A percentile compares a stretch with the other conserved stretches of the same genome.
phyloP scores from a whole-genome alignment of 2,113 vertebrate genomes.

The Menura novaehollandiae region DNA sequence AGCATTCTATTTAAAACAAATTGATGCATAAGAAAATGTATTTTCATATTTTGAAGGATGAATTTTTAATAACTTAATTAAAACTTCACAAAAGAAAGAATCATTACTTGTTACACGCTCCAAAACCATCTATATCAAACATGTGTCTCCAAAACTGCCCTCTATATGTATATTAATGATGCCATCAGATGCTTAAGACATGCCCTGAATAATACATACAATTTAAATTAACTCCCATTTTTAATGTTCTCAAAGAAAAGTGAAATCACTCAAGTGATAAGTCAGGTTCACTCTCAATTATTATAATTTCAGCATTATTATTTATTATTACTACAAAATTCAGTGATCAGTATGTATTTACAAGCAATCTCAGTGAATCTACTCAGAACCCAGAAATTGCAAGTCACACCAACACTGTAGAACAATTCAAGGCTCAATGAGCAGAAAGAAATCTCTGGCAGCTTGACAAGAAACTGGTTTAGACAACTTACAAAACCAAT shows the following conservation, averaged over 20 bases:
- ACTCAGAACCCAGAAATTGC: neutral
- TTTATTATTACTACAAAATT: slow-evolving; percentile 39
- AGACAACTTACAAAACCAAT: neutral
- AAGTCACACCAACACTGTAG: neutral
- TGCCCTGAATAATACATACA: slow-evolving; percentile 53
- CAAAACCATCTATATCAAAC: neutral
- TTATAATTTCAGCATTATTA: slow-evolving; percentile 24
- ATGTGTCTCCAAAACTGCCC: slow-evolving; percentile 37
- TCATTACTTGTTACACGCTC: slow-evolving; percentile 20
- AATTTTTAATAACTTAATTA: slow-evolving; percentile 60
- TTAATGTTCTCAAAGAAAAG: slow-evolving; percentile 35
- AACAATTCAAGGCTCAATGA: neutral
- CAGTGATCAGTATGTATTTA: neutral
- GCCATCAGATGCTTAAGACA: slow-evolving; percentile 23
- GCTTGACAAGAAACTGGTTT: neutral
- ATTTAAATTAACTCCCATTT: slow-evolving; percentile 59
- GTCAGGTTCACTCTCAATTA: slow-evolving; percentile 23
- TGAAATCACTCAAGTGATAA: slow-evolving; percentile 27
- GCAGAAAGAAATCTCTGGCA: neutral
- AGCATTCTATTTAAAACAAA: slow-evolving; percentile 9
- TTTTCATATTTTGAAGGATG: slow-evolving; percentile 36
- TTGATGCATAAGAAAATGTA: neutral
- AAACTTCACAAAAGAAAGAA: slow-evolving; percentile 33
- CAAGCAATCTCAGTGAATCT: neutral
- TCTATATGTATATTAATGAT: slow-evolving; percentile 38